Conservation (phyloP, 2,888 invertebrate genomes). For the Celastrina argiolus region DNA sequence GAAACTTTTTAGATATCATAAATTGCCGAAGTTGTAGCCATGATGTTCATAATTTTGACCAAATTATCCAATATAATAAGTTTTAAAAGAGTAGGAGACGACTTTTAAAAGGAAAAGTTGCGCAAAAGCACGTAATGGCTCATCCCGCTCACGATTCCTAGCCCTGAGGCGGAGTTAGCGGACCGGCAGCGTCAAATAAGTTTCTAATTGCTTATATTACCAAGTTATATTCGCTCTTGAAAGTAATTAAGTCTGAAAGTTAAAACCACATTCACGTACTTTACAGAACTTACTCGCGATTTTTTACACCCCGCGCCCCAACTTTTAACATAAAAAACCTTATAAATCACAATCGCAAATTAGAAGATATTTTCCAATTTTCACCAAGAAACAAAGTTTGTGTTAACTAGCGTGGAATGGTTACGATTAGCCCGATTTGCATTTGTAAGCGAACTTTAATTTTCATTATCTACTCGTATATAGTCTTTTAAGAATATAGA, state of each 20-base stretch:
- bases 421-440: slow-evolving; percentile 8
- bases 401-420: slow-evolving; percentile 14
- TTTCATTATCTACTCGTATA: neutral
- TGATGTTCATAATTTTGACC: slow-evolving; percentile 71
- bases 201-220: slow-evolving; percentile 78
- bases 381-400: slow-evolving; percentile 10
- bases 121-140: slow-evolving; percentile 74
- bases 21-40: slow-evolving; percentile 70
- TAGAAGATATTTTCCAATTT: slow-evolving; percentile 30
- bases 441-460: neutral
- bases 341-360: slow-evolving; percentile 36
- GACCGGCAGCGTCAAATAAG: slow-evolving; percentile 76
- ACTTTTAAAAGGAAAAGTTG: slow-evolving; percentile 77
- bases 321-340: slow-evolving; percentile 37
- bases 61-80: slow-evolving; percentile 76
- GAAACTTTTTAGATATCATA: slow-evolving; percentile 55
- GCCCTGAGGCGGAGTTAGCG: slow-evolving; percentile 70
- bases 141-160: slow-evolving; percentile 73
- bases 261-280: slow-evolving; percentile 65
- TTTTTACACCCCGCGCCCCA: slow-evolving; percentile 39
- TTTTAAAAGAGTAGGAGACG: slow-evolving; percentile 73
- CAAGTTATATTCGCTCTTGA: slow-evolving; percentile 73
- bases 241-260: slow-evolving; percentile 73
- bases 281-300: slow-evolving; percentile 46
- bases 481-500: neutral